phyloP scores from a whole-genome alignment of 1,140 invertebrate genomes.

The Anoplolepis gracilipes region DNA sequence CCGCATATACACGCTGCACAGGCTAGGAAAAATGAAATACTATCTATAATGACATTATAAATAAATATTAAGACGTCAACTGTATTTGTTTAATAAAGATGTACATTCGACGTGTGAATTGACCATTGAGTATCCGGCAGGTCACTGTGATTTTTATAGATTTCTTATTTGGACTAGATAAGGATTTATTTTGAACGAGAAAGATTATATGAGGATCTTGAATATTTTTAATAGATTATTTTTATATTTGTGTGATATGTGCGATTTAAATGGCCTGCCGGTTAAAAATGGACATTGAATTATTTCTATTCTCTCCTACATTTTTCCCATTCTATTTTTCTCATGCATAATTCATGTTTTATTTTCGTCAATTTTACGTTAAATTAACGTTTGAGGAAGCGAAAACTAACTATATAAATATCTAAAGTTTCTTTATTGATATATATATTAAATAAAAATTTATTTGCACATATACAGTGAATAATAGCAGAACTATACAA shows the following conservation, averaged over 20 bases:
- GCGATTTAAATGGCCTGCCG: slow-evolving; percentile 29
- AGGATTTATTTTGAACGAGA: background rate
- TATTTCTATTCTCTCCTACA: slow-evolving; percentile 33
- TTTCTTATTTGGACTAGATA: background rate
- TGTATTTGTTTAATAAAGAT: slow-evolving; percentile 87
- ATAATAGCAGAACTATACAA: slow-evolving; percentile 20
- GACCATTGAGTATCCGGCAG: slow-evolving; percentile 38
- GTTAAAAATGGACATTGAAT: slow-evolving; percentile 60
- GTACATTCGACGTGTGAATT: slow-evolving; percentile 82
- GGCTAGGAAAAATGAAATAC: slow-evolving; percentile 84
- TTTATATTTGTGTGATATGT: background rate
- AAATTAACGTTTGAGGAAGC: slow-evolving; percentile 13
- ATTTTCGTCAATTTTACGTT: background rate
- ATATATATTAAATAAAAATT: slow-evolving; percentile 58
- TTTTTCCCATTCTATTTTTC: too few species aligned
- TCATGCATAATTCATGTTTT: background rate
- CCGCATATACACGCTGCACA: slow-evolving; percentile 85
- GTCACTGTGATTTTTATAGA: slow-evolving; percentile 1
- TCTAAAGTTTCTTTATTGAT: slow-evolving; percentile 61
- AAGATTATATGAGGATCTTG: background rate
- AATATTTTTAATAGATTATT: slow-evolving; percentile 44
- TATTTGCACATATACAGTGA: slow-evolving; percentile 48
- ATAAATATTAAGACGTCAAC: slow-evolving; percentile 85
- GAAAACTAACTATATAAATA: slow-evolving; percentile 54
- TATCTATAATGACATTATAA: slow-evolving; percentile 85